phyloP scores from a whole-genome alignment of 1,140 invertebrate genomes.

The Goniozus legneri region DNA sequence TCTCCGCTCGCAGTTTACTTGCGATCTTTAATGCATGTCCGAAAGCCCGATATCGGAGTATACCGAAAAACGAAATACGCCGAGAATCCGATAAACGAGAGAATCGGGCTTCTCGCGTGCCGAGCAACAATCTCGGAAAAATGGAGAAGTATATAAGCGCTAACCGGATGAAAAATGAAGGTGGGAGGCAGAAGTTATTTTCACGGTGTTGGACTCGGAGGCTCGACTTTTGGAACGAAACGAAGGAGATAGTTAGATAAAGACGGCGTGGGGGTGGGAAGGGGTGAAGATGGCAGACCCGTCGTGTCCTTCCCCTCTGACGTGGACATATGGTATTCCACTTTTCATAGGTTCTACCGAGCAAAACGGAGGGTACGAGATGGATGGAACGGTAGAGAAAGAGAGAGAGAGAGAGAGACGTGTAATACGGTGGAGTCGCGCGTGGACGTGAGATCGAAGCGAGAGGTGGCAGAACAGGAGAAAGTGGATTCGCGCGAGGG shows the following conservation, averaged over 20 bases:
- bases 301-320: conserved; percentile 25
- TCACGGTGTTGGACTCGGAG: conserved; percentile 5
- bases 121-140: background rate
- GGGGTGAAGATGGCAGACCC: no score
- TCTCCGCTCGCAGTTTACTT: background rate
- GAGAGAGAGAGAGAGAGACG: background rate
- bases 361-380: conserved; percentile 2
- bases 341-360: conserved; percentile 27
- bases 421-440: background rate
- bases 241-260: no score
- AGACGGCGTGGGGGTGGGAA: no score
- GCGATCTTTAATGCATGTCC: background rate
- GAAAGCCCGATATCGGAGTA: background rate
- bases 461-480: background rate
- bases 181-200: conserved; percentile 4
- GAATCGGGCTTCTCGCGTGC: background rate
- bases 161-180: background rate
- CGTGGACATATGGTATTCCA: conserved; percentile 38
- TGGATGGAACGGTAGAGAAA: background rate
- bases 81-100: background rate
- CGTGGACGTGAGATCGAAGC: background rate
- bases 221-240: conserved; percentile 3
- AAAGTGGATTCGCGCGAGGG: no score
- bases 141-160: background rate
- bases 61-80: background rate